Evolutionary conservation across 2,888 invertebrate genomes (phyloP), one percentile per base, ranked within the genome.

Genomic region (Hoplodrina blanda): DNA sequence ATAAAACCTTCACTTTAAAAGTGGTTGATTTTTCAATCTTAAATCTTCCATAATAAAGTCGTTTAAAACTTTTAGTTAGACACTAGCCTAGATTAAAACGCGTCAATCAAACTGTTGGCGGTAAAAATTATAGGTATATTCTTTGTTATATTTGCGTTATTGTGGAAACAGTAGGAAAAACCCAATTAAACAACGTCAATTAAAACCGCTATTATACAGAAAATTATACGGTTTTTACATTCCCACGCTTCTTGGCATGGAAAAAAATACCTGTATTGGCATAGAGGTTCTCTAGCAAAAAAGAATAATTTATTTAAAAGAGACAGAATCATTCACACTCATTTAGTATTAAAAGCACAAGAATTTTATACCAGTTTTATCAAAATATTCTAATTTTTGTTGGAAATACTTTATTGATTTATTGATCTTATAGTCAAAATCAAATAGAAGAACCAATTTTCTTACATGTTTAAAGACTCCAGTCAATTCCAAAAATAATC

Each of bases 201-300:
- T 59, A 50, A 50, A 44, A 60, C 44, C 17, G 11, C 33, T 13
- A 75, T 55, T 75, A 41, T 44, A n/a, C 10, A 44, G 17, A 2
- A 25, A 65, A 54, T 46, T 33, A 19, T 7, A 46, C 41, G 33
- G 5, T 50, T 44, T 17, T 6, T 67, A 17, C 17, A 53, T 59
- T 75, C 59, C 41, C 73, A 67, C 75, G 59, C 33, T 59, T n/a
- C 30, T 52, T 49, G n/a, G 46, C 57, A 67, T 74, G 66, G 2
- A 30, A 53, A 19, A 41, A 20, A 17, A 41, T n/a, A 3, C 46
- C 17, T 17, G 46, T 17, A 46, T 11, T 44, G 15, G 5, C 15
- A 44, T 44, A 44, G 44, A 44, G 5, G 44, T 4, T 44, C 5
- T 44, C 15, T 44, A 44, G 44, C 3, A 46, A 17, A 4, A 17